Base-by-base conservation (phyloP, 2,888 invertebrate genomes). In the Synergus japonicus region DNA sequence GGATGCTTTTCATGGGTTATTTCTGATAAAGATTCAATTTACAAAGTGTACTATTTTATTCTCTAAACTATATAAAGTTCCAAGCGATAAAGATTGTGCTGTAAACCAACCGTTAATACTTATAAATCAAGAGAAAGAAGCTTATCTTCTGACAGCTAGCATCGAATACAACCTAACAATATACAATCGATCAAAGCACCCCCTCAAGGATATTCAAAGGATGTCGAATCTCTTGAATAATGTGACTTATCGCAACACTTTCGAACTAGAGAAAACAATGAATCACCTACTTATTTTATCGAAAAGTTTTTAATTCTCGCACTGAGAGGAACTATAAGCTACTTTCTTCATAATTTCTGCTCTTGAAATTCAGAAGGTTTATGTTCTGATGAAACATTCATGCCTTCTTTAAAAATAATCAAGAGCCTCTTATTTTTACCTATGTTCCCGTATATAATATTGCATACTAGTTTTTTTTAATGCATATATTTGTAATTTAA, bases 131-230 rank as follows among this genome's bases (percentile, higher is more conserved):
- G 18, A 10, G 4, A 60, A 10, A 60, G 60, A 60, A 18, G 22
- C 22, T 60, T 60, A 60, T 60, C 60, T 22, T 12, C 18, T 1
- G 12, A 60, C 22, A 60, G 18, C 60, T 60, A 60, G 9, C 60
- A 22, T 22, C 22, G 60, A 60, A 60, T 60, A 60, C 58, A 10
- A 12, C 60, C 60, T 60, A 60, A 60, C n/a, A 60, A 60, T 60
- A 22, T 3, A 60, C 22, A 60, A 60, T 60, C 60, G 60, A 60
- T 60, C 22, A 60, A 18, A 60, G 10, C 18, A 60, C 60, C 18
- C 60, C 18, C 18, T 9, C 10, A 60, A 54, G 60, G 60, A 8
- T 22, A 60, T n/a, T 60, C 22, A 60, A 18, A 60, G 22, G 60
- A 60, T 22, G 22, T 60, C 18, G 60, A 60, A 60, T 1, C 22